Conservation (phyloP, 1,140 invertebrate genomes). For the Sipha flava region DNA sequence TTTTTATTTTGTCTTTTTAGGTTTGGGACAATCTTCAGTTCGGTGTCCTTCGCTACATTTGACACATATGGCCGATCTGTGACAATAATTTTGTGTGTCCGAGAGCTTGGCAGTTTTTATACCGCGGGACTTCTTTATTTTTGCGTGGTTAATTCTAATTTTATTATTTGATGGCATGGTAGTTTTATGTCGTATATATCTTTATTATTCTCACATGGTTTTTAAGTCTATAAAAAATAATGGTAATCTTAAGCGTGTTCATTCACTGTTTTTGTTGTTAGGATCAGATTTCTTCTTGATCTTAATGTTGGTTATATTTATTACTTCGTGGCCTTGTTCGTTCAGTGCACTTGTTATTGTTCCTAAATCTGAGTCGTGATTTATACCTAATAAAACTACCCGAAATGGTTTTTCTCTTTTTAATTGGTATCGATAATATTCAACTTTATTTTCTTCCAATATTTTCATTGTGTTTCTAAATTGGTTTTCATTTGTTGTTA, state of each 20-base stretch:
- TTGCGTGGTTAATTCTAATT: too few species aligned
- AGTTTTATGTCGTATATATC: background rate
- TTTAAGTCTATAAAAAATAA: background rate
- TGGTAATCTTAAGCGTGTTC: background rate
- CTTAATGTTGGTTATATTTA: background rate
- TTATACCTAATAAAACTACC: conserved; percentile 41
- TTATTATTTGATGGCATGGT: too few species aligned
- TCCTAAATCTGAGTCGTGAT: conserved; percentile 39
- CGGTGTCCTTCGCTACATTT: too few species aligned
- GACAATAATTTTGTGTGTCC: too few species aligned
- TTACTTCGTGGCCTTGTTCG: background rate
- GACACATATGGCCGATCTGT: too few species aligned
- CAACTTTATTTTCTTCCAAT: conserved; percentile 12
- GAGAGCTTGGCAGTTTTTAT: too few species aligned
- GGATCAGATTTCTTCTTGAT: background rate
- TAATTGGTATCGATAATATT: conserved; percentile 41
- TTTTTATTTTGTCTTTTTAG: too few species aligned
- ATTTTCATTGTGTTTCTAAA: background rate
- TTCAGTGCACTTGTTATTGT: conserved; percentile 38
- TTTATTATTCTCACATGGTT: background rate
- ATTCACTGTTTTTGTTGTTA: background rate
- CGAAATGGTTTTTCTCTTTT: conserved; percentile 41
- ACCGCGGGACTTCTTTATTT: too few species aligned
- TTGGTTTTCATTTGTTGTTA: background rate
- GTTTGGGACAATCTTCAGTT: too few species aligned